A percentile compares a stretch with the other conserved stretches of the same genome.
Conservation (phyloP, 2,113 vertebrate species). For the Patagioenas fasciata region DNA sequence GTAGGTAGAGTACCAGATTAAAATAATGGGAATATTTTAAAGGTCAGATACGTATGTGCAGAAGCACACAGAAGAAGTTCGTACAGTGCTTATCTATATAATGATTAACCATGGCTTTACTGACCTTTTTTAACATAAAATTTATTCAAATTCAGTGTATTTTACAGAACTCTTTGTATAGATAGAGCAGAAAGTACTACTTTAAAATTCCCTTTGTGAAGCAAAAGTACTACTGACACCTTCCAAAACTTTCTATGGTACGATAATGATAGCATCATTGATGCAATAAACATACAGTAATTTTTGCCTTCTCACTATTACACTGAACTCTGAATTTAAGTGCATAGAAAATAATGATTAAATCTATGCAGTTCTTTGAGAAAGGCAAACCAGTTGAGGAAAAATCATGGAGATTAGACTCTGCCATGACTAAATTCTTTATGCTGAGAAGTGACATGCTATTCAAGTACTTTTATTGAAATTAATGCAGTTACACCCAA, state of each 20-base stretch:
- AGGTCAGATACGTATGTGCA: not conserved
- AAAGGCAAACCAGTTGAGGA: not conserved
- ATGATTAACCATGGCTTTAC: not conserved
- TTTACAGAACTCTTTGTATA: not conserved
- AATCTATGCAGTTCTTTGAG: not conserved
- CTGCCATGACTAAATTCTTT: not conserved
- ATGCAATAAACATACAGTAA: not conserved
- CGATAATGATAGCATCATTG: not conserved
- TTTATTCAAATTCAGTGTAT: not conserved
- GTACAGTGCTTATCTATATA: not conserved
- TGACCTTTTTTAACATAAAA: not conserved
- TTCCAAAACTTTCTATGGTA: not conserved
- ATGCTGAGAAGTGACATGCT: conserved; percentile 10
- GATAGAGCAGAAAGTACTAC: not conserved
- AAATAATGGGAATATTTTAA: not conserved
- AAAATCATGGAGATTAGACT: conserved; percentile 7
- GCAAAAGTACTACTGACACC: not conserved
- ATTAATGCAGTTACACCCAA: conserved; percentile 22
- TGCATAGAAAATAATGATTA: not conserved
- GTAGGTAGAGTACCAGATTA: not conserved
- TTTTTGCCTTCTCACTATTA: not conserved
- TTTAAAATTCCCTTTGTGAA: not conserved
- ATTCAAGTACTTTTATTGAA: conserved; percentile 30
- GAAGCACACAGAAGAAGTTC: not conserved
- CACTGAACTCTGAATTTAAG: not conserved